Evolutionary conservation across 2,113 vertebrate genomes (phyloP).

Genomic region (Megaleporinus macrocephalus): DNA sequence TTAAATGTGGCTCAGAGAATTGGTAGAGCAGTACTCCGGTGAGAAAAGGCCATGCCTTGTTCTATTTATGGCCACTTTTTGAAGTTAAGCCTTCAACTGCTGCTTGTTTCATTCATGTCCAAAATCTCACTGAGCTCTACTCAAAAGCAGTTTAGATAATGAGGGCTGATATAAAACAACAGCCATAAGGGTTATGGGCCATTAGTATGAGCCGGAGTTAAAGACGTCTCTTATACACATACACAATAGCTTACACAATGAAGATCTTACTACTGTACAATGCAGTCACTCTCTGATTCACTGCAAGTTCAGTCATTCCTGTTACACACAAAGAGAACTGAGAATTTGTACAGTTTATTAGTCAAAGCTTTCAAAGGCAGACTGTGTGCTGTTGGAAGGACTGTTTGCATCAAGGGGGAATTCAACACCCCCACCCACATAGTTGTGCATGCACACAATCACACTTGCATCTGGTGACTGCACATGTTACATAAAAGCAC

Average conservation of each 20-base stretch:
- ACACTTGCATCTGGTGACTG: too few relatives aligned
- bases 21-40: neutral
- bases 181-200: conserved; percentile 4
- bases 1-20: conserved; percentile 11
- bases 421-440: neutral
- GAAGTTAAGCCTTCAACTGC: conserved; percentile 26
- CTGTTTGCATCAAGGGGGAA: neutral
- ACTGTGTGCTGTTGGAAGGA: neutral
- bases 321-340: neutral
- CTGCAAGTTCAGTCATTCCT: neutral
- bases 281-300: neutral
- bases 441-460: too few relatives aligned
- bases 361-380: neutral
- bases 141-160: conserved; percentile 42
- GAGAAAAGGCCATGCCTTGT: conserved; percentile 5
- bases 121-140: conserved; percentile 28
- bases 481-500: too few relatives aligned
- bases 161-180: conserved; percentile 48
- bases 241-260: neutral
- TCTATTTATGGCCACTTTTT: conserved; percentile 14
- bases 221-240: conserved; percentile 11
- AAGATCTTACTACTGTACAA: neutral
- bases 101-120: conserved; percentile 34
- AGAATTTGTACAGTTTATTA: neutral
- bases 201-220: conserved; percentile 15